Base-by-base conservation (phyloP, 2,888 invertebrate genomes). In the Salticus scenicus region DNA sequence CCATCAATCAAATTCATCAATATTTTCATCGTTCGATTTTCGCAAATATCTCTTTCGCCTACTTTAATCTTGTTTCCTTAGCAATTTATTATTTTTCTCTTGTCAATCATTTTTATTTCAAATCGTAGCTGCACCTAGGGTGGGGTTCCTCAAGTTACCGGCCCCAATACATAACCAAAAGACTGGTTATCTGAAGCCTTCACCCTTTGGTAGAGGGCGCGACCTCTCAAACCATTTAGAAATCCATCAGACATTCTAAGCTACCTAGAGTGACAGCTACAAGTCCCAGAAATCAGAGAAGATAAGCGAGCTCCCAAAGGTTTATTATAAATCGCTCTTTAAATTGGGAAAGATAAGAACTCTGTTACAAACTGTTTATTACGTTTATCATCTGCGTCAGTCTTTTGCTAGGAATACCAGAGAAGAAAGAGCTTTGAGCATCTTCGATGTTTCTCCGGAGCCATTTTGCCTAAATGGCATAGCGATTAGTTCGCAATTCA, bases 111-210 rank as follows among this genome's bases (percentile, higher is more conserved):
- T 17, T 17, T 2, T 47, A n/a, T n/a, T n/a, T n/a, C 37, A 37
- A 37, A 37, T 37, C 37, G 37, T 12, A 47, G 47, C 24, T 20
- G 24, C 57, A 4, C 24, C 57, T 24, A 42, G 82, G 82, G 75
- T 81, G 81, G 82, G 82, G 82, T 70, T 74, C 30, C 67, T 28
- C 51, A 24, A 69, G 72, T 74, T 81, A 75, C 57, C 75, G 75
- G 64, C 82, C 75, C 82, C 63, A 75, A 82, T 82, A 75, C 82
- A 71, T 70, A 70, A 64, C 57, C 64, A 75, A 75, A n/a, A 28
- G 82, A 70, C 67, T 76, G 73, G 74, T 82, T 82, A 82, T 82
- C 82, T 63, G 28, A 69, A 57, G 80, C 41, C n/a, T 42, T 72
- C 70, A 80, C 80, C 80, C 80, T 80, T 76, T 28, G 5, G 57